Conservation (phyloP, 2,113 vertebrate species). For the Chloroceryle aenea region DNA sequence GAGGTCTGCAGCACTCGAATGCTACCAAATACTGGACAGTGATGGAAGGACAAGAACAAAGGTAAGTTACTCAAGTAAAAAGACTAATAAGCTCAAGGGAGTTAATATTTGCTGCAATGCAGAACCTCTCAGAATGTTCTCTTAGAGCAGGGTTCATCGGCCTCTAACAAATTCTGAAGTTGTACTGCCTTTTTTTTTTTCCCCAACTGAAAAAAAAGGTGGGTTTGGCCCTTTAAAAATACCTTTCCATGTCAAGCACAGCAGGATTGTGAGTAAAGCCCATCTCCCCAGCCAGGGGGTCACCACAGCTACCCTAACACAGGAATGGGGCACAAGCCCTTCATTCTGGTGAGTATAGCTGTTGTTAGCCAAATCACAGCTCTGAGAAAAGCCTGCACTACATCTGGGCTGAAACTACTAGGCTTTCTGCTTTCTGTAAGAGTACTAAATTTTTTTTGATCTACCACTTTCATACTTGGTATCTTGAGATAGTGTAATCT, state of each 20-base stretch:
- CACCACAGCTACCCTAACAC: background rate
- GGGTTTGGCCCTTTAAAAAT: background rate
- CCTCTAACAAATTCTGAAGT: background rate
- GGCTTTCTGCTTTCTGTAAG: background rate
- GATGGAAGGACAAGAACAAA: background rate
- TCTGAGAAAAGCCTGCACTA: background rate
- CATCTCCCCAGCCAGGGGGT: background rate
- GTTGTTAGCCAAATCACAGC: background rate
- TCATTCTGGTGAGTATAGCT: background rate
- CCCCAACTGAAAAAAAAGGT: background rate
- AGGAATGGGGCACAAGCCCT: background rate
- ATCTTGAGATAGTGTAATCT: background rate
- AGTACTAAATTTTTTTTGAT: background rate
- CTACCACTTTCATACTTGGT: background rate
- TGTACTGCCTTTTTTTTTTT: background rate
- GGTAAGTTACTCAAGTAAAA: background rate
- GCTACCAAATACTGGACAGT: background rate
- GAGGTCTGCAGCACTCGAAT: background rate
- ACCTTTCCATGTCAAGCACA: background rate
- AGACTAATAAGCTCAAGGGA: background rate
- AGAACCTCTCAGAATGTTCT: accelerated
- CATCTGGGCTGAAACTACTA: background rate
- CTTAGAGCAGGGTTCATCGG: background rate
- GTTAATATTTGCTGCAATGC: background rate
- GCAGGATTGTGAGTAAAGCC: background rate